phyloP scores from a whole-genome alignment of 2,797 vertebrate species.

The Natrix natrix region DNA sequence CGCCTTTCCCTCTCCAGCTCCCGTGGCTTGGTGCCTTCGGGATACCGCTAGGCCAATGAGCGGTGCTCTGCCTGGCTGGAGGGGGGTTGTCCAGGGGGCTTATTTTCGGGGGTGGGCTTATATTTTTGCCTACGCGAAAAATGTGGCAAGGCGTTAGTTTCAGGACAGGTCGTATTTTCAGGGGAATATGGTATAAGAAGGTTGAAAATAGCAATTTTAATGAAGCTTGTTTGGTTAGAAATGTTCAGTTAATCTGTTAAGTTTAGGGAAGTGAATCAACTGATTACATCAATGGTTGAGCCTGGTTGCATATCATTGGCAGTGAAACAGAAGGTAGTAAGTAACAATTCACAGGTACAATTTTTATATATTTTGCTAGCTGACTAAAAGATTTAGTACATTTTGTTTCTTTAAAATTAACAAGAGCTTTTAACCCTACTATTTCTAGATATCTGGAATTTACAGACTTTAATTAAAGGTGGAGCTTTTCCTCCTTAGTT shows the following conservation, averaged over 20 bases:
- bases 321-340: not conserved
- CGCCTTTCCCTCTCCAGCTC: no score
- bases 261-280: not conserved
- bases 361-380: constrained; percentile 8
- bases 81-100: no score
- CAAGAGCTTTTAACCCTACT: not conserved
- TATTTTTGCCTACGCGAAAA: no score
- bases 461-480: not conserved
- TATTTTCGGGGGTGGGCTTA: no score
- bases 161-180: no score
- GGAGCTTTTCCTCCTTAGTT: not conserved
- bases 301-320: not conserved
- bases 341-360: not conserved
- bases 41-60: no score
- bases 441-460: not conserved
- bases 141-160: no score
- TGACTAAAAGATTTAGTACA: not conserved
- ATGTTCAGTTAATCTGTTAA: not conserved
- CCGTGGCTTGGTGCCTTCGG: no score
- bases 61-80: no score
- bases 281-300: not conserved
- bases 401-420: not conserved
- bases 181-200: not conserved
- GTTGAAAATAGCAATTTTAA: constrained; percentile 11
- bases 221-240: not conserved